Conservation (phyloP, 2,797 vertebrate genomes). For the Toxotes lorentzi region DNA sequence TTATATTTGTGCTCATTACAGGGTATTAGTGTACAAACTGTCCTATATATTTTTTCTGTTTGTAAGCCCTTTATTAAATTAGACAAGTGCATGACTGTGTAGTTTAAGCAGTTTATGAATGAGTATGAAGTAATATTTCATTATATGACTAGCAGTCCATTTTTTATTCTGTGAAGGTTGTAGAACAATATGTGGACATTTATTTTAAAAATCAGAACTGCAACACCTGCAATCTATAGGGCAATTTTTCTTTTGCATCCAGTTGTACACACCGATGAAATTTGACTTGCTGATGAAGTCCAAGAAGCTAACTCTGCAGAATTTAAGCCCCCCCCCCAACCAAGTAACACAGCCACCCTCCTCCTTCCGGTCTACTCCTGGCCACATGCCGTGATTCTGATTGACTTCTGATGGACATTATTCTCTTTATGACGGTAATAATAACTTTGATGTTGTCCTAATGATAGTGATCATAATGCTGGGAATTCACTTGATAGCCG, state of each 20-base stretch:
- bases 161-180: neutral
- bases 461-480: constrained; percentile 79
- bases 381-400: constrained; percentile 75
- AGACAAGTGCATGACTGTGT: constrained; percentile 1
- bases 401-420: constrained; percentile 79
- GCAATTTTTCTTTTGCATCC: constrained; percentile 12
- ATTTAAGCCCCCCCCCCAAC: constrained; percentile 21
- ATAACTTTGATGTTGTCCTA: constrained; percentile 74
- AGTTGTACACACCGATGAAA: constrained; percentile 11
- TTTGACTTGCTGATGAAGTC: constrained; percentile 26
- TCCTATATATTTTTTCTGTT: constrained; percentile 6
- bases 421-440: constrained; percentile 81
- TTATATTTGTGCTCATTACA: constrained; percentile 23
- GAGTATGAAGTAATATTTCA: neutral
- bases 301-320: constrained; percentile 14
- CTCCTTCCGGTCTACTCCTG: constrained; percentile 51
- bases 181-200: neutral
- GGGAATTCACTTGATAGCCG: constrained; percentile 70
- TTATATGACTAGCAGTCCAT: neutral
- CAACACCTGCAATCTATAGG: neutral
- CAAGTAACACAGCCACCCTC: constrained; percentile 1
- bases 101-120: constrained; percentile 22
- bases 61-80: constrained; percentile 18
- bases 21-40: constrained; percentile 36
- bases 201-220: neutral